A percentile compares a stretch with the other conserved stretches of the same genome.
phyloP scores from a whole-genome alignment of 1,140 invertebrate genomes.

The Oppia nitens region DNA sequence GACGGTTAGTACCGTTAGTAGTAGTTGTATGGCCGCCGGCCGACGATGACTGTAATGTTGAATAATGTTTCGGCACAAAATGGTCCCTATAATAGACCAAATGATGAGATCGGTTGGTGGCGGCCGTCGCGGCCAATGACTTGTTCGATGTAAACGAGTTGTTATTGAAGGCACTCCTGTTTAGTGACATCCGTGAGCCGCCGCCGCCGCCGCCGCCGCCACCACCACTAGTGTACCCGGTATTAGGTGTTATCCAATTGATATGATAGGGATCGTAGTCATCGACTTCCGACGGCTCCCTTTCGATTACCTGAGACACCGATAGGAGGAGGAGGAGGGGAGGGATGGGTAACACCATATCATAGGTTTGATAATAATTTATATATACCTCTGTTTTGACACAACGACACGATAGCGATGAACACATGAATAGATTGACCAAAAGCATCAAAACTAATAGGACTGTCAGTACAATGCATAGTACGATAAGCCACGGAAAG shows the following conservation, averaged over 20 bases:
- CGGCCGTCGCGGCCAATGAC: too few relatives aligned
- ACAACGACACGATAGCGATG: slow-evolving; percentile 82
- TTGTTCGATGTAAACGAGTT: not conserved
- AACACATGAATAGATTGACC: slow-evolving; percentile 85
- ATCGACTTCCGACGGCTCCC: slow-evolving; percentile 83
- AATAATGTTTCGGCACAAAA: not conserved
- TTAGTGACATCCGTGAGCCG: not conserved
- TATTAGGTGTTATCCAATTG: slow-evolving; percentile 54
- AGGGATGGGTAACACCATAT: not conserved
- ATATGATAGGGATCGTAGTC: slow-evolving; percentile 79
- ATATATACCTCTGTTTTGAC: slow-evolving; percentile 56
- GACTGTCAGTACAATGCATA: slow-evolving; percentile 71
- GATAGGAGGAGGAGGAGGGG: not conserved
- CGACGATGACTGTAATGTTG: not conserved
- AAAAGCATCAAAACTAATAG: slow-evolving; percentile 85
- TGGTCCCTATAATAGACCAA: not conserved
- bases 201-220: too few relatives aligned
- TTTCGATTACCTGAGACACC: slow-evolving; percentile 36
- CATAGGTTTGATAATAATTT: not conserved
- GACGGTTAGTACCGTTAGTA: too few relatives aligned
- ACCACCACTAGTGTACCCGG: too few relatives aligned
- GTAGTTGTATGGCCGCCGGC: too few relatives aligned
- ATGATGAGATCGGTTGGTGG: too few relatives aligned
- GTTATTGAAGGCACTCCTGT: not conserved
- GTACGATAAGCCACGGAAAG: slow-evolving; percentile 69